Percentiles rank a stretch among this genome's conserved stretches.
Conservation (phyloP, 1,140 invertebrate genomes). For the Tetranychus cinnabarinus region DNA sequence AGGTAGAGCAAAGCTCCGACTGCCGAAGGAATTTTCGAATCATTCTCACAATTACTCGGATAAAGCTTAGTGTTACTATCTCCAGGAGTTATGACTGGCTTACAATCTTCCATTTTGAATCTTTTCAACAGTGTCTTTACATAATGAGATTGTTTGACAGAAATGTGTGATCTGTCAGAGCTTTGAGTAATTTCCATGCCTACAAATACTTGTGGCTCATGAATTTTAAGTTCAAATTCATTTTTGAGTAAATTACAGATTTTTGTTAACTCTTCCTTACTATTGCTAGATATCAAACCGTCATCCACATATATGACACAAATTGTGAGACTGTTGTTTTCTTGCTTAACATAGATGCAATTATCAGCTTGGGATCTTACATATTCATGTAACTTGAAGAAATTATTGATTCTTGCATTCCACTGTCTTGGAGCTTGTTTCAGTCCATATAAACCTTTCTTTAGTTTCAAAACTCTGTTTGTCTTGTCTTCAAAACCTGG, state of each 20-base stretch:
- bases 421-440: conserved; percentile 22
- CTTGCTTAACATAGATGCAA: conserved; percentile 3
- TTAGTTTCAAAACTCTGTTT: conserved; percentile 12
- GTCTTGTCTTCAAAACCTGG: background rate
- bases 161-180: conserved; percentile 7
- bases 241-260: background rate
- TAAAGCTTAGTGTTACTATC: background rate
- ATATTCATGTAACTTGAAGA: background rate
- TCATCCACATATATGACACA: conserved; percentile 14
- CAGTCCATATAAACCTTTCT: conserved; percentile 22
- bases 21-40: conserved; percentile 10
- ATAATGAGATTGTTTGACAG: conserved; percentile 7
- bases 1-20: conserved; percentile 21
- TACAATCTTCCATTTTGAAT: conserved; percentile 17
- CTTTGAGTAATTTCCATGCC: conserved; percentile 9
- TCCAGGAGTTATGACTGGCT: conserved; percentile 13
- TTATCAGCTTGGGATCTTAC: conserved; percentile 1
- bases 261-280: background rate
- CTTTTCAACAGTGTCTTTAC: conserved; percentile 6
- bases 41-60: background rate
- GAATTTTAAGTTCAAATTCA: background rate
- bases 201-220: conserved; percentile 5
- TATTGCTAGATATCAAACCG: conserved; percentile 3
- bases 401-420: conserved; percentile 17
- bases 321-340: background rate